These are phyloP conservation scores for Apocheima hispidaria DNA, from an alignment of 2,888 invertebrate species.

Conservation along the genomic window DNA sequence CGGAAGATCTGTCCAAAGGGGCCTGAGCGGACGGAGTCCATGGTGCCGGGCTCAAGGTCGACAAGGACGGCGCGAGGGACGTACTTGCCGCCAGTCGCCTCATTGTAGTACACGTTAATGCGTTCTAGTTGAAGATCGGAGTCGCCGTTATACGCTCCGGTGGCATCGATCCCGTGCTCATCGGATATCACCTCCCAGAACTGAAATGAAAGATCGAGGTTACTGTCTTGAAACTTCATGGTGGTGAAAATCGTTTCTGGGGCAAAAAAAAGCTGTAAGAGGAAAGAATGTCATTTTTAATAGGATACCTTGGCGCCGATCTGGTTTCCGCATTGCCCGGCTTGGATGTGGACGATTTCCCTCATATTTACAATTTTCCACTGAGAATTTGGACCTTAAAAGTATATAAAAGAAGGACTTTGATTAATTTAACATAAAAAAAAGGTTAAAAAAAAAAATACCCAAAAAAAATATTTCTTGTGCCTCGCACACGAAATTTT, in stretches of 20 bases:
- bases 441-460: constrained; percentile 53
- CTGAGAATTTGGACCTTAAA: constrained; percentile 64
- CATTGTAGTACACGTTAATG: constrained; percentile 92
- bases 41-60: constrained; percentile 75
- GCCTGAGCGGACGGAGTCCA: constrained; percentile 90
- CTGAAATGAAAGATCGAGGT: constrained; percentile 53
- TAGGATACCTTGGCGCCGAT: constrained; percentile 91
- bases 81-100: constrained; percentile 85
- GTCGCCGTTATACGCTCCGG: constrained; percentile 87
- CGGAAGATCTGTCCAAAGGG: constrained; percentile 90
- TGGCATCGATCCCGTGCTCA: constrained; percentile 74
- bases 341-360: constrained; percentile 93
- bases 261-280: neutral
- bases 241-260: neutral
- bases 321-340: constrained; percentile 86
- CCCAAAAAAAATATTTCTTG: constrained; percentile 49
- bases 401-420: constrained; percentile 56
- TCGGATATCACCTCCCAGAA: constrained; percentile 79
- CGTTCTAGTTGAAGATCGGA: constrained; percentile 90
- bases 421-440: constrained; percentile 61
- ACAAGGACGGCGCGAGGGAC: constrained; percentile 76
- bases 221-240: neutral
- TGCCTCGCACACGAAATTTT: constrained; percentile 68
- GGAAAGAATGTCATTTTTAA: neutral
- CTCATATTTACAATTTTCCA: constrained; percentile 86